These are phyloP conservation scores for Triplophysa yarkandensis DNA, from an alignment of 2,797 vertebrate genomes.

Conservation along the genomic window DNA sequence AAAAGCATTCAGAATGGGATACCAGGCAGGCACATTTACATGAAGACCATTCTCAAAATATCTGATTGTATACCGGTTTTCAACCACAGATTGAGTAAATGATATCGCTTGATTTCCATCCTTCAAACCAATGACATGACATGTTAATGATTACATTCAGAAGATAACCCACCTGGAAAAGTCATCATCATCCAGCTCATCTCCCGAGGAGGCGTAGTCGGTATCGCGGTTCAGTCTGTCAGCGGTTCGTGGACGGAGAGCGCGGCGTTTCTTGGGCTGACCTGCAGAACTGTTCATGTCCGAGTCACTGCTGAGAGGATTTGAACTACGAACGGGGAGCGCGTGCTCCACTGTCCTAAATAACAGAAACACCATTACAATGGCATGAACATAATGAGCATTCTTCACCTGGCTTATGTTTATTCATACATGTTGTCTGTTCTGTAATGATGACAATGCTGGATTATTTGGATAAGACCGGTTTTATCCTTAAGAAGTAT, in stretches of 20 bases:
- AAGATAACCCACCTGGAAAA: slow-evolving; percentile 76
- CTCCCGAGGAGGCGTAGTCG: slow-evolving; percentile 87
- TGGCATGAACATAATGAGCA: no score
- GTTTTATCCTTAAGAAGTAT: background rate
- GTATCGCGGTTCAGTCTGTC: slow-evolving; percentile 81
- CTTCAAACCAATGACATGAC: background rate
- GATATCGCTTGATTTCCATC: no score
- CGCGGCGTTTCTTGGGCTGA: slow-evolving; percentile 69
- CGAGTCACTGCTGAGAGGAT: slow-evolving; percentile 68
- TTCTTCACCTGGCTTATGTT: background rate
- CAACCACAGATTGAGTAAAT: no score
- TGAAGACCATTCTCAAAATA: no score
- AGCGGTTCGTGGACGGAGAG: slow-evolving; percentile 54
- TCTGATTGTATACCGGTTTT: no score
- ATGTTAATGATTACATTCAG: background rate
- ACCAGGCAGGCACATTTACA: no score
- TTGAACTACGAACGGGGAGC: slow-evolving; percentile 54
- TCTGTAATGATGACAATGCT: background rate
- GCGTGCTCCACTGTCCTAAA: slow-evolving; percentile 47
- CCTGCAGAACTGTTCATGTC: slow-evolving; percentile 68
- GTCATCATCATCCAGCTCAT: slow-evolving; percentile 88
- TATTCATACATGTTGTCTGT: background rate
- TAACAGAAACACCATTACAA: slow-evolving; percentile 11
- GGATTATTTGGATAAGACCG: background rate
- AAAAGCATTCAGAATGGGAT: background rate